phyloP scores from a whole-genome alignment of 2,113 vertebrate species.

The Sphaerodactylus townsendi region DNA sequence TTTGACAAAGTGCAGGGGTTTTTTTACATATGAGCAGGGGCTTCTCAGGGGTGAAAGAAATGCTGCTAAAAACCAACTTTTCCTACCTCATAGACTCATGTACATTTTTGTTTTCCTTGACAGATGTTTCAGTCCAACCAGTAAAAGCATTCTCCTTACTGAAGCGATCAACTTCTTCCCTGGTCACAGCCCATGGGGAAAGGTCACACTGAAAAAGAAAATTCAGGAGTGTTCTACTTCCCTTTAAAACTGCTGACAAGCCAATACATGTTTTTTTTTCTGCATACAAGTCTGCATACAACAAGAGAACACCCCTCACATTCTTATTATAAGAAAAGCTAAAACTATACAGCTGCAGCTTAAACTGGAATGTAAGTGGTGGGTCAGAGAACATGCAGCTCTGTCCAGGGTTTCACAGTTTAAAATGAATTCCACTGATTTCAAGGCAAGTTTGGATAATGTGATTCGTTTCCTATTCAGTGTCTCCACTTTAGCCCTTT shows the following conservation, averaged over 20 bases:
- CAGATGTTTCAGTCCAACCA: slow-evolving; percentile 87
- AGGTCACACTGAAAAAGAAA: slow-evolving; percentile 81
- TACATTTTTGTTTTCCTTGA: slow-evolving; percentile 90
- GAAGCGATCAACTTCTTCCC: slow-evolving; percentile 82
- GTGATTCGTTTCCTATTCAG: not conserved
- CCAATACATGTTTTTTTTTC: not conserved
- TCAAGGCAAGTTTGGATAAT: not conserved
- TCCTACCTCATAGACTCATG: slow-evolving; percentile 85
- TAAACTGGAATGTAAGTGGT: not conserved
- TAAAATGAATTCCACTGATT: not conserved
- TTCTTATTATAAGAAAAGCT: not conserved
- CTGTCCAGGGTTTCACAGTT: not conserved
- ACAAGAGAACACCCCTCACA: not conserved
- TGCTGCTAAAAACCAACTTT: not conserved
- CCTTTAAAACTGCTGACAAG: not conserved
- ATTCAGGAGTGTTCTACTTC: not conserved
- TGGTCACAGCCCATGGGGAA: slow-evolving; percentile 77
- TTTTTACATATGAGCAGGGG: not conserved
- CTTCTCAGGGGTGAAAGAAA: not conserved
- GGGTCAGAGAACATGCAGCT: not conserved
- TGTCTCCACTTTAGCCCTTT: not conserved
- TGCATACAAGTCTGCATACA: rapidly evolving
- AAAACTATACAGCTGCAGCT: not conserved
- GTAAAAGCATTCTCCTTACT: slow-evolving; percentile 85
- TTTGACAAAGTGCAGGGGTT: not conserved